Conservation (phyloP, 2,888 invertebrate genomes). For the Thera britannica region DNA sequence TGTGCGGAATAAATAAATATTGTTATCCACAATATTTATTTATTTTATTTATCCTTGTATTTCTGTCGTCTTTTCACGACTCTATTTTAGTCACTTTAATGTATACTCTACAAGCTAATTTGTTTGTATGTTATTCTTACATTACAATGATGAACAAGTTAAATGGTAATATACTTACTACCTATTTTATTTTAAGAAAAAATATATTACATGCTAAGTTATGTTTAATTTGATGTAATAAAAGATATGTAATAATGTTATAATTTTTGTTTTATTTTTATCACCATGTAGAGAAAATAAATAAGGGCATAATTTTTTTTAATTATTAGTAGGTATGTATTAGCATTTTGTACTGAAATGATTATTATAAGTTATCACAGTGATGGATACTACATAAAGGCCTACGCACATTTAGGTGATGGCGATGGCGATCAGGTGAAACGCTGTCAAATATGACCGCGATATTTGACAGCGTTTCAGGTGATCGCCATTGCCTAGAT, state of each 20-base stretch:
- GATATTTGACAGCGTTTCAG: no score
- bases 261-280: slow-evolving; percentile 32
- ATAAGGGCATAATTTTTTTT: not conserved
- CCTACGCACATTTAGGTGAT: no score
- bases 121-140: slow-evolving; percentile 13
- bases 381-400: slow-evolving; percentile 27
- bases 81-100: not conserved
- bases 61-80: no score
- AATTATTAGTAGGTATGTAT: slow-evolving; percentile 16
- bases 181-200: slow-evolving; percentile 50
- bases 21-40: no score
- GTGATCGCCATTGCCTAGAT: no score
- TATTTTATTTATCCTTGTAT: no score
- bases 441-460: no score
- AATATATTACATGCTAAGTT: slow-evolving; percentile 58
- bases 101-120: slow-evolving; percentile 3
- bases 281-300: slow-evolving; percentile 8
- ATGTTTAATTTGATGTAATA: slow-evolving; percentile 74
- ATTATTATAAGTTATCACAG: slow-evolving; percentile 51
- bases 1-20: no score
- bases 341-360: slow-evolving; percentile 45
- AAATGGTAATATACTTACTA: slow-evolving; percentile 45
- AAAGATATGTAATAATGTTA: slow-evolving; percentile 53
- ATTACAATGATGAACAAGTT: slow-evolving; percentile 61
- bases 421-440: no score